Base-by-base conservation (phyloP, 1,140 invertebrate species). In the Zaprionus vittiger region DNA sequence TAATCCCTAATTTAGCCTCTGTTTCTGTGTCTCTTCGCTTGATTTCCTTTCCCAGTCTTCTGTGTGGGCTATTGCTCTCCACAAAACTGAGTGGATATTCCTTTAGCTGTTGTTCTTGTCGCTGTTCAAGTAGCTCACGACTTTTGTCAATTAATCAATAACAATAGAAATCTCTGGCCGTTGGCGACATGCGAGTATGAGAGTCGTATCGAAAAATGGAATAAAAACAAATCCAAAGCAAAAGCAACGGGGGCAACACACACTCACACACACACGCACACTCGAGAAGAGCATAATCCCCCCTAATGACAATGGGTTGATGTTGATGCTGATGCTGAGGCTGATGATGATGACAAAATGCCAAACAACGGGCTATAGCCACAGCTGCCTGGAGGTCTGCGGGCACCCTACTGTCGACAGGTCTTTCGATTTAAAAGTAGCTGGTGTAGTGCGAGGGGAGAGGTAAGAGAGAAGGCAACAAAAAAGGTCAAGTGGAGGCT, bases 301-400 rank as follows among this genome's bases (percentile, higher is more conserved):
- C 66, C 52, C 81, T 89, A 89, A 89, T 89, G 73, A 72, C 73
- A 55, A 60, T 47, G 55, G 22, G 60, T 37, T 47, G 83, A 77
- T 85, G 80, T 41, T 71, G 81, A 56, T 69, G 73, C 3, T 55
- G 71, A 2, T 72, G 74, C 73, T 84, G 82, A 84, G 85, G 82
- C 4, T 76, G 74, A 77, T 84, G 82, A 84, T 84, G 82, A 84
- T 84, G 81, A 84, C 81, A 84, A 84, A 83, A 86, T 74, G 79
- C 79, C 75, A 85, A 84, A 79, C 71, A 86, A 75, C 47, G 73
- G 60, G 28, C 38, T 15, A 41, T 20, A 49, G 28, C 54, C 54
- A 44, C 73, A 80, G 74, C 84, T 82, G 83, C 81, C 83, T 74
- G 78, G 77, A 73, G 75, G 75, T 73, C 59, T 73, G 56, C 68